Evolutionary conservation across 1,140 invertebrate genomes (phyloP).

Genomic region (Orchesella cincta): DNA sequence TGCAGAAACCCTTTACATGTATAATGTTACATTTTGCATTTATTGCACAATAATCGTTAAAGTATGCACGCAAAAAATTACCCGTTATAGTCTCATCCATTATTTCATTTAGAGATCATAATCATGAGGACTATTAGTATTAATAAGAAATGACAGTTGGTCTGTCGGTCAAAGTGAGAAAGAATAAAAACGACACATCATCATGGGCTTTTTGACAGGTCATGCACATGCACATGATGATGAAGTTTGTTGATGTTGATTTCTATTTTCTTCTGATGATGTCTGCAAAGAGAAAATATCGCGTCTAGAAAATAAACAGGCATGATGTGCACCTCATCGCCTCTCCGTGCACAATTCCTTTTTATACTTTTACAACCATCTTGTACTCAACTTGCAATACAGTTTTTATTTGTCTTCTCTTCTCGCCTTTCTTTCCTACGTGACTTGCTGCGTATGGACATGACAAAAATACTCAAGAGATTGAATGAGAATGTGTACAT

Average conservation of each 20-base stretch:
- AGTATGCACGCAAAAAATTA: too few species aligned
- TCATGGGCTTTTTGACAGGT: background rate
- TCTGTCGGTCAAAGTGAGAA: background rate
- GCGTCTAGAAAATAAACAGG: too few species aligned
- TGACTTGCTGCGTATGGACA: background rate
- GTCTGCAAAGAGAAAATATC: too few species aligned
- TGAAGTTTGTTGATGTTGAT: background rate
- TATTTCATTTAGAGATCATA: too few species aligned
- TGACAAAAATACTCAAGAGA: background rate
- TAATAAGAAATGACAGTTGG: background rate
- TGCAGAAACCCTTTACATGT: too few species aligned
- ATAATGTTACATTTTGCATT: too few species aligned
- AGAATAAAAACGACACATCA: background rate
- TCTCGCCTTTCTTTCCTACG: background rate
- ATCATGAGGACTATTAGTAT: background rate
- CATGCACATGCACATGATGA: background rate
- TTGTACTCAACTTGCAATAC: too few species aligned
- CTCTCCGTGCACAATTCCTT: background rate
- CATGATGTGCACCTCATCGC: background rate
- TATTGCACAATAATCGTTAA: too few species aligned
- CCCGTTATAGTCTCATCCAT: too few species aligned
- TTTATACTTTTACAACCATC: background rate
- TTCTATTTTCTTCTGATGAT: background rate
- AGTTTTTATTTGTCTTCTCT: too few species aligned
- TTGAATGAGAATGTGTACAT: too few species aligned